Conservation (phyloP, 1,140 invertebrate species). For the Drosophila mojavensis region DNA sequence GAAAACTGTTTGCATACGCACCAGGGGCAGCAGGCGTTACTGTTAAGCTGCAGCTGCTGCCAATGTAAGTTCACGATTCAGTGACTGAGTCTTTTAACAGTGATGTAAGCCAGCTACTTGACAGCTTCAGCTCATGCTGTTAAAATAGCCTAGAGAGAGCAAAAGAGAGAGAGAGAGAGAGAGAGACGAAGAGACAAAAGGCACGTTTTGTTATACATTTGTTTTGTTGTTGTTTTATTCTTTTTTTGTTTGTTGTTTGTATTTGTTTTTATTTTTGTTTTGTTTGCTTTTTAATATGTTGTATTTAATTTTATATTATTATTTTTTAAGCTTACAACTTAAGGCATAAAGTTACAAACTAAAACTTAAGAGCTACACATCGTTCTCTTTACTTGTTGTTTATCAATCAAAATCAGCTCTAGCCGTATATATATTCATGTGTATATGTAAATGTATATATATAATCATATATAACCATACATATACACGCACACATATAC, state of each 20-base stretch:
- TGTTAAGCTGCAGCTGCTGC: not conserved
- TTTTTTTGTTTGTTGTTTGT: slow-evolving; percentile 61
- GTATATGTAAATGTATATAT: slow-evolving; percentile 34
- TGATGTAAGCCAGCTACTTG: too few relatives aligned
- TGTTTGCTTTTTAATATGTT: slow-evolving; percentile 80
- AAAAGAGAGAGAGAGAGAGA: not conserved
- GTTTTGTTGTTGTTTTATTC: slow-evolving; percentile 66
- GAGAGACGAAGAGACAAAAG: not conserved
- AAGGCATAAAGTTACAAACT: slow-evolving; percentile 82
- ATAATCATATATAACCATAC: slow-evolving; percentile 40
- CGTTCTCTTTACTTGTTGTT: slow-evolving; percentile 37
- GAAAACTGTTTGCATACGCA: not conserved
- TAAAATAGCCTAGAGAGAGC: too few relatives aligned
- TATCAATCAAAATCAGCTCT: slow-evolving; percentile 62
- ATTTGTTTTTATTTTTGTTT: slow-evolving; percentile 65
- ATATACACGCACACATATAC: slow-evolving; percentile 42
- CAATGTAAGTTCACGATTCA: too few relatives aligned
- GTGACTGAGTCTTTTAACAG: too few relatives aligned
- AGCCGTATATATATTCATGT: slow-evolving; percentile 41
- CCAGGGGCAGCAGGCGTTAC: not conserved
- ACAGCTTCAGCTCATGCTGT: too few relatives aligned
- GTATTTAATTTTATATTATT: slow-evolving; percentile 79
- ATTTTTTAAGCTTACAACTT: slow-evolving; percentile 82
- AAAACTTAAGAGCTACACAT: slow-evolving; percentile 77
- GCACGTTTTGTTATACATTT: slow-evolving; percentile 67